Percentiles rank a stretch among this genome's conserved stretches.
Evolutionary conservation across 2,113 vertebrate species (phyloP).

Genomic region (Phyllostomus discolor): DNA sequence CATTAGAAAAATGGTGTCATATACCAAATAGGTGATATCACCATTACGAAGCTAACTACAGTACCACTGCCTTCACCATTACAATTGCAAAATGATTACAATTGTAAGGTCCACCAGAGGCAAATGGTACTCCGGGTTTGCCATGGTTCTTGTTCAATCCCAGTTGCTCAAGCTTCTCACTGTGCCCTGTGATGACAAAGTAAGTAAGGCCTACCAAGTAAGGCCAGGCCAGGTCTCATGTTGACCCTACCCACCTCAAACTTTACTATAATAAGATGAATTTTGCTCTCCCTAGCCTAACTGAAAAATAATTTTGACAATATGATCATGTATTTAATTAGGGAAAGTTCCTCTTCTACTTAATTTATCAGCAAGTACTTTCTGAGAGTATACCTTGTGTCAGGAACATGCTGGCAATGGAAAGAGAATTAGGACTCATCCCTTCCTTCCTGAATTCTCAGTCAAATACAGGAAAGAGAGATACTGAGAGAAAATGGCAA

Average conservation of each 20-base stretch:
- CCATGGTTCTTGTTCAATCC: fast-evolving
- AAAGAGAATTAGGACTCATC: background rate
- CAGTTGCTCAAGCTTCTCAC: background rate
- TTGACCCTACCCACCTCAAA: background rate
- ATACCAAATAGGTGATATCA: background rate
- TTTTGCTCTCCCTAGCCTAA: background rate
- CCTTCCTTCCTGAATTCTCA: background rate
- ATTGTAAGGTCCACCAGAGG: background rate
- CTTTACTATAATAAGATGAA: background rate
- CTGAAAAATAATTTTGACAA: background rate
- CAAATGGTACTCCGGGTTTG: fast-evolving
- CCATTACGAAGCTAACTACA: background rate
- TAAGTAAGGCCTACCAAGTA: background rate
- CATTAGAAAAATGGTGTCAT: background rate
- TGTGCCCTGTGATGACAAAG: background rate
- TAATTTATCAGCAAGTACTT: background rate
- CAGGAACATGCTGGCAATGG: background rate
- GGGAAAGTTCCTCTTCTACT: background rate
- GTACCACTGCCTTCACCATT: background rate
- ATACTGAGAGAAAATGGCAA: background rate
- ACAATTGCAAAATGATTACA: background rate
- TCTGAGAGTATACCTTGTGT: background rate
- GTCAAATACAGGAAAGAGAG: background rate
- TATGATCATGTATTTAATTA: background rate
- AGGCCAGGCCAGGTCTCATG: background rate